Evolutionary conservation across 2,888 invertebrate genomes (phyloP).

Genomic region (Nipponacmea schrenckii): DNA sequence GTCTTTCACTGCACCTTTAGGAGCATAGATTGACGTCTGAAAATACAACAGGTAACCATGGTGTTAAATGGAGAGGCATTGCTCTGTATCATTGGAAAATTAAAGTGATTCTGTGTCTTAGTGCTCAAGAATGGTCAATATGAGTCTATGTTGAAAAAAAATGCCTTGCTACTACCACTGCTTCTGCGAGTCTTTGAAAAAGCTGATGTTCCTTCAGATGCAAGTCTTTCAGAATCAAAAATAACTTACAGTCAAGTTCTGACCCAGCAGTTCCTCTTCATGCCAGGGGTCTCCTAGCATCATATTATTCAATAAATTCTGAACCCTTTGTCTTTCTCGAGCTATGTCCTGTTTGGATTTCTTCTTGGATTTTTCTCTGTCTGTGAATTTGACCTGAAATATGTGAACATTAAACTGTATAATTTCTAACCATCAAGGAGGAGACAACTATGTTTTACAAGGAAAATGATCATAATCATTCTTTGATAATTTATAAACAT

Average conservation of each 20-base stretch:
- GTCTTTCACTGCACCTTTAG: constrained; percentile 45
- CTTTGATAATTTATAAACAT: too few species aligned
- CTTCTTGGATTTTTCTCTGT: constrained; percentile 35
- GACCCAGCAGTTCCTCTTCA: constrained; percentile 37
- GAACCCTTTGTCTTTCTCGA: constrained; percentile 43
- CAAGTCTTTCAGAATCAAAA: neutral
- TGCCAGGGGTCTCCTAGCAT: constrained; percentile 57
- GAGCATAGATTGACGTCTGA: constrained; percentile 38
- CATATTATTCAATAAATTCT: constrained; percentile 46
- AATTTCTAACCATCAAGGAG: too few species aligned
- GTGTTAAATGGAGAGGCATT: neutral
- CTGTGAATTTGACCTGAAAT: constrained; percentile 53
- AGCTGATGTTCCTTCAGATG: too few species aligned
- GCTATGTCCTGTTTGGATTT: constrained; percentile 49
- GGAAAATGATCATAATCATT: too few species aligned
- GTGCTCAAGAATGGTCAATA: too few species aligned
- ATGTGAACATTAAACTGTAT: too few species aligned
- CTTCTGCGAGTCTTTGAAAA: too few species aligned
- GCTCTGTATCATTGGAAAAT: constrained; percentile 5
- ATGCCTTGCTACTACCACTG: neutral
- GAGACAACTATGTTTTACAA: neutral
- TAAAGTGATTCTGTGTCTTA: too few species aligned
- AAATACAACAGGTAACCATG: neutral
- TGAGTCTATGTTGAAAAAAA: too few species aligned
- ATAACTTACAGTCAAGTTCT: constrained; percentile 35